Evolutionary conservation across 2,113 vertebrate genomes (phyloP), one percentile per base, ranked within the genome.

Genomic region (Chaetodon trifascialis): DNA sequence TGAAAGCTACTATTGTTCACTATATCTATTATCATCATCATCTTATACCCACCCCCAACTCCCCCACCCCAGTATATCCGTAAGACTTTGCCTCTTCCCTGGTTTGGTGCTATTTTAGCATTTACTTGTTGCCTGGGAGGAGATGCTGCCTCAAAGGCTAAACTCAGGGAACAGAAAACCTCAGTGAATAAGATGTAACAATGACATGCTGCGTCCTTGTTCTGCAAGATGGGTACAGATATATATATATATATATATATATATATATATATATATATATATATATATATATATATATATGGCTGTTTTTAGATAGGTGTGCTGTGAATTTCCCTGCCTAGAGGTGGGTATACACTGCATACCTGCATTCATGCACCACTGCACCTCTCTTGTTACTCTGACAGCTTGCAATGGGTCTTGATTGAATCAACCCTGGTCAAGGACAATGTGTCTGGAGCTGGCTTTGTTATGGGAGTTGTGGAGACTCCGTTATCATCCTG

Each of bases 401-500:
- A 74, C 73, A 72, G 76, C 58, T 66, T 63, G 46, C 56, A 72
- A 59, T 65, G 76, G 83, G 79, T 90, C 85, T 68, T 71, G 79
- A 77, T 80, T 91, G 65, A 85, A 87, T 83, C 79, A 58, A 23
- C 55, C 34, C 69, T 54, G 86, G 92, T 95, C 94, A 95, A 95
- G 95, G 95, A 90, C 94, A 88, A 67, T 77, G 87, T 86, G 93
- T 94, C 91, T 94, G 85, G 85, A 67, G 58, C 88, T 54, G 72
- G 56, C 82, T 92, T 89, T 95, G 93, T 95, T 95, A 89, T 95
- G 92, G 85, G 89, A 94, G 86, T 71, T 73, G 78, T 84, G 90
- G 92, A 92, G 94, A 93, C 94, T 82, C 67, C 63, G 73, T 94
- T 95, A 95, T 95, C 95, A 71, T 85, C 71, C 74, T 71, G 91